These are phyloP conservation scores for Vireo griseus DNA, from an alignment of 2,797 vertebrate species.

Conservation along the genomic window DNA sequence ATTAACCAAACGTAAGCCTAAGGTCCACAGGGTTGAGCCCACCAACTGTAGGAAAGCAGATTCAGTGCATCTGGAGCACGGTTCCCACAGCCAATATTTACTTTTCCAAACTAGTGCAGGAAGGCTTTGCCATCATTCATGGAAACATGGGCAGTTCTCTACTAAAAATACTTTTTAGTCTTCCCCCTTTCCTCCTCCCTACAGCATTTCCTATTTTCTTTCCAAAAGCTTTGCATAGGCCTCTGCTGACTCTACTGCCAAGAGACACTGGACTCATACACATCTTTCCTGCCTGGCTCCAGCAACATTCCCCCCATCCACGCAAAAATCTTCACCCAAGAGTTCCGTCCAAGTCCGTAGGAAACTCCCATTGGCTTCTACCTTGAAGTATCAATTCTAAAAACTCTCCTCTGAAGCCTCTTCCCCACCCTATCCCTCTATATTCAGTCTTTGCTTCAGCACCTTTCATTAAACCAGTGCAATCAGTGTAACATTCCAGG, in stretches of 20 bases:
- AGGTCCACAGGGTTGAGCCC: not conserved
- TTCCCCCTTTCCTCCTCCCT: not conserved
- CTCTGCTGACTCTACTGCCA: not conserved
- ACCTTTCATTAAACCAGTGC: not conserved
- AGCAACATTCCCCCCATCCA: not conserved
- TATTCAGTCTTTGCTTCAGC: not conserved
- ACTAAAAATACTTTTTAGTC: conserved; percentile 11
- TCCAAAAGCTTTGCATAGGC: not conserved
- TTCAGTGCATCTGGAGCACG: not conserved
- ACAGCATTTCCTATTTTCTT: not conserved
- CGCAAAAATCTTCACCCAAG: not conserved
- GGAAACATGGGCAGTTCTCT: not conserved
- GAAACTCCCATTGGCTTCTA: not conserved
- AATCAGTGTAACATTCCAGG: not conserved
- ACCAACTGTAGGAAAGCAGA: not conserved
- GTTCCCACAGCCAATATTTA: not conserved
- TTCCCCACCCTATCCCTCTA: rapidly evolving
- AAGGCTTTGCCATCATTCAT: not conserved
- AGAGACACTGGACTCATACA: not conserved
- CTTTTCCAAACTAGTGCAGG: not conserved
- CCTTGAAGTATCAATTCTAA: not conserved
- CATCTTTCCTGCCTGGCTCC: not conserved
- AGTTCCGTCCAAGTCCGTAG: not conserved
- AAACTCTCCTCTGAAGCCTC: not conserved
- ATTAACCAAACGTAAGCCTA: not conserved